Conservation (phyloP, 2,888 invertebrate genomes). For the Hirtodrosophila histrioides region DNA sequence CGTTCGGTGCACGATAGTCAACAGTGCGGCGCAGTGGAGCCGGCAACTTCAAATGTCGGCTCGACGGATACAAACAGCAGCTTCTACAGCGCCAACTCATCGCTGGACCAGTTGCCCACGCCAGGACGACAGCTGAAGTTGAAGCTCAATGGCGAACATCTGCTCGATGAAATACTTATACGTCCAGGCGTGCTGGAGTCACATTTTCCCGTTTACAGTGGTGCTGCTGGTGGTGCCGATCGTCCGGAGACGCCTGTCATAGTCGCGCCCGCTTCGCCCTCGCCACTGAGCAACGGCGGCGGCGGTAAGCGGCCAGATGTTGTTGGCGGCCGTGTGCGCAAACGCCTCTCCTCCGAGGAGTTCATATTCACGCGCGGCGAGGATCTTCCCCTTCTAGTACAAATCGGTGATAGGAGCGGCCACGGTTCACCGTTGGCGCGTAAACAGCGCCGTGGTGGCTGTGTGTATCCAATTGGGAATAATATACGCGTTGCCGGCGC, state of each 20-base stretch:
- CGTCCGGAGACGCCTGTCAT: conserved; percentile 58
- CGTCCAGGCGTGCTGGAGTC: conserved; percentile 84
- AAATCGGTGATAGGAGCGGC: conserved; percentile 78
- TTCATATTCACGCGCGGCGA: conserved; percentile 84
- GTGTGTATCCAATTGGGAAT: conserved; percentile 86
- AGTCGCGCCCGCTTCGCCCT: conserved; percentile 61
- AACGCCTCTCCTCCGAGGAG: conserved; percentile 83
- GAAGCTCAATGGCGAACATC: conserved; percentile 48
- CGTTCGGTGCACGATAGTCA: conserved; percentile 73
- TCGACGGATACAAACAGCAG: conserved; percentile 84
- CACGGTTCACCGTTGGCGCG: conserved; percentile 85
- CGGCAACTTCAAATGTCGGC: conserved; percentile 45
- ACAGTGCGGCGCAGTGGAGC: conserved; percentile 55
- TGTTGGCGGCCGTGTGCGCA: conserved; percentile 77
- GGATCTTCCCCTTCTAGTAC: conserved; percentile 86
- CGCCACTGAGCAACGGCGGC: conserved; percentile 43
- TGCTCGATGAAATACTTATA: conserved; percentile 56
- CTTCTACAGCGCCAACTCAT: conserved; percentile 84
- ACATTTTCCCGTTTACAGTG: conserved; percentile 82
- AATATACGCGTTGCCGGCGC: conserved; percentile 52
- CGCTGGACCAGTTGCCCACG: conserved; percentile 77
- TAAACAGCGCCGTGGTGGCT: conserved; percentile 87
- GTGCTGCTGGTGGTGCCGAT: neutral
- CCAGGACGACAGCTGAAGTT: conserved; percentile 36
- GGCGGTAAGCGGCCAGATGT: conserved; percentile 56